Evolutionary conservation across 2,113 vertebrate species (phyloP), one percentile per base, ranked within the genome.

Genomic region (Litocranius walleri): DNA sequence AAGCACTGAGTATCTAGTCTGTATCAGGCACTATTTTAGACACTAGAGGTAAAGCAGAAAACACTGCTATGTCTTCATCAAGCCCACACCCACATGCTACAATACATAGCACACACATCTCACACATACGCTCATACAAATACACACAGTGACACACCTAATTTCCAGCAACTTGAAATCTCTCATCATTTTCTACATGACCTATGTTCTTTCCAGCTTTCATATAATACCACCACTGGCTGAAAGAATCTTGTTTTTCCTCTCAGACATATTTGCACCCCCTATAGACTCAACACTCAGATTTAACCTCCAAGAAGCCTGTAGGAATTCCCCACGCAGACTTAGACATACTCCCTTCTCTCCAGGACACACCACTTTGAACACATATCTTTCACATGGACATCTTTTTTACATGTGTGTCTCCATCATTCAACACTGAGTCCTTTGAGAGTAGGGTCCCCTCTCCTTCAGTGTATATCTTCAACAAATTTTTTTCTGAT

Each of bases 111-210:
- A 15, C 6, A 21, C 33, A 52, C 59, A 77, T 59, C 30, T 82
- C 30, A 21, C 29, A 30, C 45, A 19, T 14, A 15, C 2, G 6
- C 5, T 87, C 52, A 88, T 14, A 81, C 90, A 52, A 33, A 52
- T 59, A 61, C 56, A 62, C 67, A 80, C 40, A 40, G 45, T 27
- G 30, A 27, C 36, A 67, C 4, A 30, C 25, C n/a, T 19, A 7
- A 19, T n/a, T 82, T 90, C 52, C 48, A 45, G 13, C 21, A 61
- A 84, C 36, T 78, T 82, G 87, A 88, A 95, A 83, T 45, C 50
- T 95, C 67, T 77, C 85, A 57, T 71, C 40, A 84, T 96, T 91
- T 97, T 88, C 91, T 80, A 27, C 12, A n/a, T 15, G n/a, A 50
- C 33, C 74, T 77, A 88, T 61, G 43, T 80, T 93, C 95, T 77